A percentile compares a stretch with the other conserved stretches of the same genome.
Evolutionary conservation across 2,888 invertebrate species (phyloP).

Genomic region (Drymonia ruficornis): DNA sequence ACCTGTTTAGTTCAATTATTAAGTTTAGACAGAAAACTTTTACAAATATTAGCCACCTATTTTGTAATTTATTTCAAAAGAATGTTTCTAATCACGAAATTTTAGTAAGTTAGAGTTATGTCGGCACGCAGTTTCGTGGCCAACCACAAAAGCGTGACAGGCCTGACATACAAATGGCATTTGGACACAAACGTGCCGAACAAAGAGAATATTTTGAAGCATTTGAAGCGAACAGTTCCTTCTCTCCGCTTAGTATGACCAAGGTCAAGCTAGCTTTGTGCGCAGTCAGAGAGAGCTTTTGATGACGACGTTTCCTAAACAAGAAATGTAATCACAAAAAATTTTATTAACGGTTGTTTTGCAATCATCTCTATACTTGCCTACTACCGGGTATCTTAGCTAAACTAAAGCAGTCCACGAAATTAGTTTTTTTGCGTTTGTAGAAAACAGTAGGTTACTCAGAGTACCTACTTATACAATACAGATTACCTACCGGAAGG

Average conservation of each 20-base stretch:
- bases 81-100: constrained; percentile 29
- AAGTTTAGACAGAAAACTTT: no score
- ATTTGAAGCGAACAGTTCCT: constrained; percentile 56
- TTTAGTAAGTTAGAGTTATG: constrained; percentile 31
- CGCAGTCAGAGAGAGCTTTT: constrained; percentile 31
- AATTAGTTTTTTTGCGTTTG: no score
- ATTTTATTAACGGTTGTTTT: background rate
- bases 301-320: constrained; percentile 24
- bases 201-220: constrained; percentile 64
- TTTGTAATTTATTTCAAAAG: constrained; percentile 39
- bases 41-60: constrained; percentile 3
- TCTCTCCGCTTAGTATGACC: constrained; percentile 46
- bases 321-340: background rate
- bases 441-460: no score
- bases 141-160: constrained; percentile 50
- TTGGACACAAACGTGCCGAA: constrained; percentile 58
- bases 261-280: constrained; percentile 54
- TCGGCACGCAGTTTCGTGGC: constrained; percentile 22
- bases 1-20: no score
- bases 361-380: background rate
- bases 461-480: no score
- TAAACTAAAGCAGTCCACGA: no score
- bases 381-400: no score
- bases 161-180: constrained; percentile 67
- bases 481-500: no score